Evolutionary conservation across 30 jellyfish, hydroid and myxozoan species (phyloP).

Genomic region (Aurelia sp.): DNA sequence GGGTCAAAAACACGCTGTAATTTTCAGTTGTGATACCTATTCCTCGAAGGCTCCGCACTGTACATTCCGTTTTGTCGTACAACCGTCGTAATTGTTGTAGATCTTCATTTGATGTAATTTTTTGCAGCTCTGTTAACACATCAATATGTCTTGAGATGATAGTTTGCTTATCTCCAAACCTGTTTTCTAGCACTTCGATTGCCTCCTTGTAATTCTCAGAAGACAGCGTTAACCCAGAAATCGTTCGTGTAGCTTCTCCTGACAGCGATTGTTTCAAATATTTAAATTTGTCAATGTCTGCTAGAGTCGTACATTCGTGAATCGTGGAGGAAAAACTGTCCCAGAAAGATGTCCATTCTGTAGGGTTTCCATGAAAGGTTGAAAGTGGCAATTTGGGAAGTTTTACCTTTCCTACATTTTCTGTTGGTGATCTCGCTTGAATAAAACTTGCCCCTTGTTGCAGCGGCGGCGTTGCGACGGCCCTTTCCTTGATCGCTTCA

Average conservation of each 20-base stretch:
- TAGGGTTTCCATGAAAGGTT: slow-evolving; percentile 28
- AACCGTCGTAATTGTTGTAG: not conserved
- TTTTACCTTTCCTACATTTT: slow-evolving; percentile 1
- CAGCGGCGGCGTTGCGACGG: no score
- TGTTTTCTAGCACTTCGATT: slow-evolving; percentile 9
- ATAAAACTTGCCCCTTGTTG: no score
- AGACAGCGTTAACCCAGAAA: slow-evolving; percentile 1
- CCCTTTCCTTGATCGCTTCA: not conserved
- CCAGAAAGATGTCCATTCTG: slow-evolving; percentile 39
- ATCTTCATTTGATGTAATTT: slow-evolving; percentile 11
- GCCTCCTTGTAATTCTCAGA: slow-evolving; percentile 23
- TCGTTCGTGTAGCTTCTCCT: slow-evolving; percentile 3
- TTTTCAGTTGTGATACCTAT: slow-evolving; percentile 1
- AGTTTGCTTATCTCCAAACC: slow-evolving; percentile 40
- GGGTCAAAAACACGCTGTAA: slow-evolving; percentile 13
- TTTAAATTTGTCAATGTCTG: slow-evolving; percentile 1
- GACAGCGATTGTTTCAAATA: not conserved
- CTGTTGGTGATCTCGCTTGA: no score
- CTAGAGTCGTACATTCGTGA: not conserved
- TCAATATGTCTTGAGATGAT: slow-evolving; percentile 32
- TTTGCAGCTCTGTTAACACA: slow-evolving; percentile 4
- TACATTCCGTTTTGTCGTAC: slow-evolving; percentile 22
- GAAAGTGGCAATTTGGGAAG: slow-evolving; percentile 29
- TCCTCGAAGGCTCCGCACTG: slow-evolving; percentile 8
- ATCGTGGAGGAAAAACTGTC: slow-evolving; percentile 43